Evolutionary conservation across 2,797 vertebrate species (phyloP), one percentile per base, ranked within the genome.

Genomic region (Coranthus polyacanthus): DNA sequence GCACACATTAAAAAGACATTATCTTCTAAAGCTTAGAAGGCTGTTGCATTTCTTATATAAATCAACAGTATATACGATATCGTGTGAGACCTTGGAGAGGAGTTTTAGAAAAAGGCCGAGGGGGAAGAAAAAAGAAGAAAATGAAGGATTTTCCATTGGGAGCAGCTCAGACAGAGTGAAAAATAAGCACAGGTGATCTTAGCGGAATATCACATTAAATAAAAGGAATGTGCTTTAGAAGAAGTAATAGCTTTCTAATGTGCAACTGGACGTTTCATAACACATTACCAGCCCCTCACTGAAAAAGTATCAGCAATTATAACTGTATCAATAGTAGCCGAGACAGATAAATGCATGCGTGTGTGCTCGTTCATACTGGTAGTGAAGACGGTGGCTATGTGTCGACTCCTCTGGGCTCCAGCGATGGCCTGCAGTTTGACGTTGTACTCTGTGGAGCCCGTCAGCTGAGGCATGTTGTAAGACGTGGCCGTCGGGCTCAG

Each of bases 401-500:
- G 78, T 26, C 86, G 93, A 85, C 97, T 99, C 72, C 82, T 95
- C 74, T 95, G 81, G 1, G 84, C 73, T 4, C 91, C 91, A 0
- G 84, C 89, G 50, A 95, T 57, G 0, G 97, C 95, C 83, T 95
- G 95, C 32, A 99, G 90, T 49, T 75, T 93, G 62, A 94, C 95
- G 0, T 21, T 93, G 89, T 98, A 97, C 68, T 94, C 92, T 0
- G 95, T 94, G 20, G 95, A 95, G 5, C 94, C 92, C 9, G 72
- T 94, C 15, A 99, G 93, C 37, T 94, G 91, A 3, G 81, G 29
- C 89, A 98, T 90, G 82, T 43, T 93, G 79, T 98, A 96, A 2
- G 96, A 96, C 13, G 93, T 95, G 12, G 92, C 91, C 1, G 95
- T 95, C 0, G 96, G 94, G 6, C 93, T 92, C 18, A 99, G 77